A percentile compares a stretch with the other conserved stretches of the same genome.
These are phyloP conservation scores for Rotaria magnacalcarata DNA, from an alignment of 2,888 invertebrate species.

Conservation along the genomic window DNA sequence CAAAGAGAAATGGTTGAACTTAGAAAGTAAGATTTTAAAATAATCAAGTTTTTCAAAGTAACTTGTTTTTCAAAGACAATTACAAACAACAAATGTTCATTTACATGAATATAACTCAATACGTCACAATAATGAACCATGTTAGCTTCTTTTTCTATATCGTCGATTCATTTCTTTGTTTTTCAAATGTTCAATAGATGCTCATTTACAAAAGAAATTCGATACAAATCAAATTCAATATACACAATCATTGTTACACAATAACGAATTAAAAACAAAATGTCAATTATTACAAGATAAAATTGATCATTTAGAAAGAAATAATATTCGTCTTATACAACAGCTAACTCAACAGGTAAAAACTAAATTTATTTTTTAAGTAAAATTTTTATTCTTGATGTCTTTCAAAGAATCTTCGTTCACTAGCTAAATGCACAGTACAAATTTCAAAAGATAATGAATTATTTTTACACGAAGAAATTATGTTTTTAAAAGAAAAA, in stretches of 20 bases:
- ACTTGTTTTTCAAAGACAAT: not conserved
- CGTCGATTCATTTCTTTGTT: not conserved
- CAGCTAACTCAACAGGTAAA: not conserved
- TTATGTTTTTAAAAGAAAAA: conserved; percentile 11
- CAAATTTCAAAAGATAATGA: not conserved
- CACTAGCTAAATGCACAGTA: not conserved
- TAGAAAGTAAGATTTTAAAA: not conserved
- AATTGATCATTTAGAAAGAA: not conserved
- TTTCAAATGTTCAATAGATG: not conserved
- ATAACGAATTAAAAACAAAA: not conserved
- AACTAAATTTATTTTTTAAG: not conserved
- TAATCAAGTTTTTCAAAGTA: too few relatives aligned
- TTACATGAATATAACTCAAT: not conserved
- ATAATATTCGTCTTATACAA: not conserved
- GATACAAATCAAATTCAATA: conserved; percentile 11
- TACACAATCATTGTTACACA: not conserved
- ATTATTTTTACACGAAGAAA: not conserved
- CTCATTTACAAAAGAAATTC: conserved; percentile 1
- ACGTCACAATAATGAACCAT: not conserved
- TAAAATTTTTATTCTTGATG: not conserved
- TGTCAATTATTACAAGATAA: conserved; percentile 4
- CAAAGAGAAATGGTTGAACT: conserved; percentile 5
- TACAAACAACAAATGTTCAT: not conserved
- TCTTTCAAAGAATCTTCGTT: not conserved
- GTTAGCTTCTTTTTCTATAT: not conserved